Conservation (phyloP, 2,113 vertebrate species). For the Probosciger aterrimus region DNA sequence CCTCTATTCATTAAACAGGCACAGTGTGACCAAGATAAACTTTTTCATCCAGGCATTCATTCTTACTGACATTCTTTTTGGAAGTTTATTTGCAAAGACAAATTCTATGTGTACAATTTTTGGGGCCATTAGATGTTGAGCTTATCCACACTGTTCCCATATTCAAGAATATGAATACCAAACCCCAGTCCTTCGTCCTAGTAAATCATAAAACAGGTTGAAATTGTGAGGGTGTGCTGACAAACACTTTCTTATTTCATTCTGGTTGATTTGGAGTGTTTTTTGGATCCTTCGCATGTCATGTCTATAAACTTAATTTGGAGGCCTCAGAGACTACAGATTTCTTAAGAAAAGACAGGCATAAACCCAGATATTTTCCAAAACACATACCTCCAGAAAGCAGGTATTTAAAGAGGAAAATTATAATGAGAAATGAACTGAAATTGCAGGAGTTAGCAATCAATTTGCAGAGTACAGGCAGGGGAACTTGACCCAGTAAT, state of each 20-base stretch:
- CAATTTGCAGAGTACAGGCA: not conserved
- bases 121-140: not conserved
- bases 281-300: not conserved
- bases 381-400: not conserved
- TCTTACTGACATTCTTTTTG: not conserved
- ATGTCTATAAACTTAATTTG: not conserved
- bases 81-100: not conserved
- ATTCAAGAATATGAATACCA: not conserved
- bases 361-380: not conserved
- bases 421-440: not conserved
- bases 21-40: not conserved
- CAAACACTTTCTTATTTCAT: not conserved
- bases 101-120: not conserved
- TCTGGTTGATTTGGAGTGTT: accelerated
- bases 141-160: not conserved
- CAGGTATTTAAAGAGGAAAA: not conserved
- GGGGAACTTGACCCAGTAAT: not conserved
- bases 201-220: accelerated
- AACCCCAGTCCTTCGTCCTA: not conserved
- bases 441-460: not conserved
- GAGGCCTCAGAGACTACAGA: not conserved
- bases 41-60: not conserved
- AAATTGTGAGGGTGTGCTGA: not conserved
- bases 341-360: not conserved
- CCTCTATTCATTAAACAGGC: not conserved